Base-by-base conservation (phyloP, 2,113 vertebrate genomes). In the Bufo gargarizans region DNA sequence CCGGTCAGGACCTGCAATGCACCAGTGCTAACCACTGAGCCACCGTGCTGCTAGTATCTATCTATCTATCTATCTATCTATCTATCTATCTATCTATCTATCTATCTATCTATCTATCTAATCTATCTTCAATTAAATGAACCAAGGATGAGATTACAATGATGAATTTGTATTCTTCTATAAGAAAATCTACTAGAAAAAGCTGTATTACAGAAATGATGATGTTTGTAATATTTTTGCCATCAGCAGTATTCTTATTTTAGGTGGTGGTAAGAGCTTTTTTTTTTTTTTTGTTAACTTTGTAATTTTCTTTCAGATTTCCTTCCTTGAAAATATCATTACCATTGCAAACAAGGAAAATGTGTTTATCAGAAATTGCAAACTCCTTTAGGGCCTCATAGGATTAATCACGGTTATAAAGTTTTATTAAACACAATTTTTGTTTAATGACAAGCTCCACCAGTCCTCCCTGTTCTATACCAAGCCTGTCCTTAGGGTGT, bases 371-470 rank as follows among this genome's bases (percentile, higher is more conserved):
- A 95, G 95, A 94, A 96, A 94, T 92, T 94, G 93, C 94, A 95
- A 96, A 96, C 94, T 96, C 95, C 95, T 96, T 95, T 92, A 96
- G 94, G 95, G 95, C 95, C 95, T 96, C 96, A 94, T 95, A 96
- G 95, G 96, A 96, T 97, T 97, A 96, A 97, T 97, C 95, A 96
- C 91, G 95, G 96, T 95, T 96, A 96, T 97, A 96, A 96, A 96
- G 96, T 97, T 97, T 97, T 96, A 96, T 97, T 96, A 97, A 96
- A 96, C 95, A 95, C 95, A 96, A 96, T 96, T 96, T 96, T 96
- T 95, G 96, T 96, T 96, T 96, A 97, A 97, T 97, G 96, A 96
- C 95, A 95, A 95, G 96, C 96, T 96, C 95, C 94, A 96, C 95
- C 95, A 95, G 95, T 96, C 96, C 94, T 96, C 94, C 95, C 94